Evolutionary conservation across 2,797 vertebrate species (phyloP).

Genomic region (Heteromormyrus szaboi): DNA sequence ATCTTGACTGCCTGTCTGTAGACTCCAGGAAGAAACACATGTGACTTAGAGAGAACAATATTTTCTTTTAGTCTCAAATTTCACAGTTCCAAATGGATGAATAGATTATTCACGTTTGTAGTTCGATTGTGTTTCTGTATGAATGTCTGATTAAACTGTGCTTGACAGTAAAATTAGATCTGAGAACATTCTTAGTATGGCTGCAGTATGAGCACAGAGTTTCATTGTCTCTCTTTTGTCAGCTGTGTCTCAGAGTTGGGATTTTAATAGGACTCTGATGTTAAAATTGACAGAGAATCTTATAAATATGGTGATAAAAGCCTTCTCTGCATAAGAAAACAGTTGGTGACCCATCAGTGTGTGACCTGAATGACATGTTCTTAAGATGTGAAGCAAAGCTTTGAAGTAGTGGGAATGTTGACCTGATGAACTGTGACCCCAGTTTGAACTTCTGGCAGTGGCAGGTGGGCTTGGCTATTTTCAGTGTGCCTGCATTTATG

Average conservation of each 20-base stretch:
- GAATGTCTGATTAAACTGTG: constrained; percentile 4
- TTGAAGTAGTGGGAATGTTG: not conserved
- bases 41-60: not conserved
- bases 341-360: not conserved
- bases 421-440: not conserved
- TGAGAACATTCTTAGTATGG: not conserved
- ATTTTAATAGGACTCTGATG: not conserved
- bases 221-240: not conserved
- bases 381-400: not conserved
- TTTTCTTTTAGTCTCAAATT: constrained; percentile 3
- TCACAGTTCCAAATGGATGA: not conserved
- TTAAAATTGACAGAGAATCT: not conserved
- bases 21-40: not conserved
- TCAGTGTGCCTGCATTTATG: not conserved
- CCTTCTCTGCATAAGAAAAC: not conserved
- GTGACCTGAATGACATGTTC: not conserved
- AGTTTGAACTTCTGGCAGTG: not conserved
- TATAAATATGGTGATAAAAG: not conserved
- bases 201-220: not conserved
- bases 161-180: not conserved
- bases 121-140: not conserved
- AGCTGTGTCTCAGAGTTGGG: not conserved
- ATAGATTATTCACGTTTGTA: not conserved
- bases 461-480: not conserved
- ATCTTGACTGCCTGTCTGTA: not conserved